Evolutionary conservation across 2,113 vertebrate genomes (phyloP), one percentile per base, ranked within the genome.

Genomic region (Perca fluviatilis): DNA sequence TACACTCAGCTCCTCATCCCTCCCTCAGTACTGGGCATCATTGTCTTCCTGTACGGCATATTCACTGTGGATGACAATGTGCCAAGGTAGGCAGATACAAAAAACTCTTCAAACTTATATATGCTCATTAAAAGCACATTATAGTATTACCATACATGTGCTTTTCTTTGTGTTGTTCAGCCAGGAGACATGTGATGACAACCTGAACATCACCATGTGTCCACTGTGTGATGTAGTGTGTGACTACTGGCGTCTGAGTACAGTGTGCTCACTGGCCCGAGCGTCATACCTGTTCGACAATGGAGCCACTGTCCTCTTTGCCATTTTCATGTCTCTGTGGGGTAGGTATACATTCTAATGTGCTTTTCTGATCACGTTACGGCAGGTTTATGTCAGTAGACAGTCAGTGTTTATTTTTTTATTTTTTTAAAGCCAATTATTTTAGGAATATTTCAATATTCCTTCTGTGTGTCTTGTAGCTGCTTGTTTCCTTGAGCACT

Each of bases 301-400:
- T 71, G 97, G 98, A 0, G 98, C 96, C 65, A 99, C 98, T 0
- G 97, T 98, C 78, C 94, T 98, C 90, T 99, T 99, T 79, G 97
- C 98, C 77, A 94, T 99, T 87, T 99, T 99, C 82, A 99, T 99
- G 98, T 98, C 97, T 88, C 94, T 99, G n/a, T 99, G 98, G 98
- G 98, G 98, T 99, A 95, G 95, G 95, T 91, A 68, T 9, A 23
- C 63, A 61, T 18, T 72, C 33, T 19, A 9, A 27, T 51, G 33
- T 58, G 80, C 21, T 33, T 79, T 16, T 6, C 11, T 67, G 15
- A 80, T 54, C 27, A 75, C 27, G n/a, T 15, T 46, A 47, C 16
- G 21, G 13, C 9, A 11, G 6, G 3, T 16, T 6, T 9, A 57
- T 23, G 69, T 84, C 5, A 47, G 6, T 13, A 33, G 10, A 76